These are phyloP conservation scores for Geopemphigus sp. DNA, from an alignment of 1,140 invertebrate species.

Conservation along the genomic window DNA sequence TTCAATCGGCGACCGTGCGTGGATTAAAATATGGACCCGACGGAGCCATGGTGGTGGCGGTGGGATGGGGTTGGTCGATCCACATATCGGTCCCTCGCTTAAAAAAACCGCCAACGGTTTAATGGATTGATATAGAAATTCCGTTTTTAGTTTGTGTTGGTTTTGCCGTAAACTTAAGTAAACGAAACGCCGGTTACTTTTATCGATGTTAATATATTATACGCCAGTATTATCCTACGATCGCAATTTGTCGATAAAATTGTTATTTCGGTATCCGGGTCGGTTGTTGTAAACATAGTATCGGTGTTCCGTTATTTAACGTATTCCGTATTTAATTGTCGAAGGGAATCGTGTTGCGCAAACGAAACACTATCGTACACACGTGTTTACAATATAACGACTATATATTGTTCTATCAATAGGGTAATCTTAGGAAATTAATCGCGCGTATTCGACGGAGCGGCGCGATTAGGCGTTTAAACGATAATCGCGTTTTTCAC, in stretches of 20 bases:
- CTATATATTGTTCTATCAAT: too few species aligned
- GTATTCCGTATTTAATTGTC: conserved; percentile 22
- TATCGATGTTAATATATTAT: not conserved
- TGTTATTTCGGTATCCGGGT: not conserved
- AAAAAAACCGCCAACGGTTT: too few species aligned
- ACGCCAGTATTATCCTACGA: not conserved
- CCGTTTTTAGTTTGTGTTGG: not conserved
- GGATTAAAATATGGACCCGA: too few species aligned
- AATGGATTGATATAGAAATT: too few species aligned
- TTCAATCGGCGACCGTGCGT: too few species aligned
- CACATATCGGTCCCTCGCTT: too few species aligned
- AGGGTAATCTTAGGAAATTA: not conserved
- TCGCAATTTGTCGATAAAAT: not conserved
- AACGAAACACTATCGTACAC: not conserved
- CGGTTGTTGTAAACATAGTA: not conserved
- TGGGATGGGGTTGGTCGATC: too few species aligned
- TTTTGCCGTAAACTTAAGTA: not conserved
- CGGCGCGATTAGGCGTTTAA: not conserved
- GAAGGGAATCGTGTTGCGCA: not conserved
- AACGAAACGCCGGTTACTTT: not conserved
- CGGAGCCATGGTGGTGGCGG: too few species aligned
- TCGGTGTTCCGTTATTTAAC: not conserved
- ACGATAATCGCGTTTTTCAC: not conserved
- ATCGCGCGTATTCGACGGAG: not conserved
- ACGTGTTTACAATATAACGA: too few species aligned